Evolutionary conservation across 2,113 vertebrate genomes (phyloP).

Genomic region (Puma concolor): DNA sequence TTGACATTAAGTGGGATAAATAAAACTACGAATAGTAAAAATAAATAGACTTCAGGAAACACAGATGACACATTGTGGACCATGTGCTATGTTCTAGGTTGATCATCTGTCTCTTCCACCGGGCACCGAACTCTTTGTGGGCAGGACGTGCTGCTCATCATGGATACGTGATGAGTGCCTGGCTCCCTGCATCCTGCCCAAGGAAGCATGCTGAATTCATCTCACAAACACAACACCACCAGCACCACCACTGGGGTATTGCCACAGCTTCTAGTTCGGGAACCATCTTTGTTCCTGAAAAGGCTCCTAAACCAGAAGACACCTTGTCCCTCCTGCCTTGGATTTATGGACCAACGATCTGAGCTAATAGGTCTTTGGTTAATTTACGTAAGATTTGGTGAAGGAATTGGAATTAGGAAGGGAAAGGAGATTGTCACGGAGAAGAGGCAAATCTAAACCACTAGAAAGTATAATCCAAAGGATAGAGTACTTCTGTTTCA

Average conservation of each 20-base stretch:
- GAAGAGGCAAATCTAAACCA: neutral
- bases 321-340: neutral
- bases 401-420: neutral
- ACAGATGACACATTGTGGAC: neutral
- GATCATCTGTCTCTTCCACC: neutral
- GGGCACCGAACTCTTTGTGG: neutral
- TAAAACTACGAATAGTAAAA: neutral
- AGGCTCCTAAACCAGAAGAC: neutral
- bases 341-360: neutral
- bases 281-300: neutral
- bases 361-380: neutral
- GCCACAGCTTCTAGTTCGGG: neutral
- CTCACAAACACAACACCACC: neutral
- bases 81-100: neutral
- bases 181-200: neutral
- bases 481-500: neutral
- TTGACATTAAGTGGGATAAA: neutral
- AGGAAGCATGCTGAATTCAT: neutral
- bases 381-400: slow-evolving; percentile 20
- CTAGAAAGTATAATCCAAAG: neutral
- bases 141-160: neutral
- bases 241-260: neutral
- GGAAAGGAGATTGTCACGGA: neutral
- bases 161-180: neutral
- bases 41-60: neutral